phyloP scores from a whole-genome alignment of 1,140 invertebrate species.

The Diabrotica undecimpunctata region DNA sequence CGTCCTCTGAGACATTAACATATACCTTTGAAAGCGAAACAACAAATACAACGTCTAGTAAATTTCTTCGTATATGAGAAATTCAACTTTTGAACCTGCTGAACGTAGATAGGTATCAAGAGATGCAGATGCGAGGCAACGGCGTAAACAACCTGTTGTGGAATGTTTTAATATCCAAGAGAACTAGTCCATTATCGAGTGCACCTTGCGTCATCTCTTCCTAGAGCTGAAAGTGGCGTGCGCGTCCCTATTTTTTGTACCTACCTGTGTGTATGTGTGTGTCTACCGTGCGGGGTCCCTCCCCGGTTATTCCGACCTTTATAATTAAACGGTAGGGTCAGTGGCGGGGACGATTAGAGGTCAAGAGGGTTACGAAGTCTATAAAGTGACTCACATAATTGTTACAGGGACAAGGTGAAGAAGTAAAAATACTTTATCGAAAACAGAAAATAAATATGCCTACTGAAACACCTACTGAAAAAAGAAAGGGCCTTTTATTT shows the following conservation, averaged over 20 bases:
- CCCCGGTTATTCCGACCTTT: not conserved
- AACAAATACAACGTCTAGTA: too few relatives aligned
- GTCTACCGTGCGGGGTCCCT: not conserved
- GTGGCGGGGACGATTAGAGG: too few relatives aligned
- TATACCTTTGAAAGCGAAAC: too few relatives aligned
- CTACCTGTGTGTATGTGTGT: not conserved
- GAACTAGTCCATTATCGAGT: not conserved
- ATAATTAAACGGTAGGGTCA: not conserved
- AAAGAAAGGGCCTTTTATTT: too few relatives aligned
- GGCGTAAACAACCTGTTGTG: not conserved
- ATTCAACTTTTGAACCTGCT: not conserved
- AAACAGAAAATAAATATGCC: too few relatives aligned
- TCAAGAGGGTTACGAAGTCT: too few relatives aligned
- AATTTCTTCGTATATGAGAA: too few relatives aligned
- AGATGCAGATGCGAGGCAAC: not conserved
- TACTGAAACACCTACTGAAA: too few relatives aligned
- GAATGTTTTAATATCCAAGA: not conserved
- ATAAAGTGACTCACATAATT: too few relatives aligned
- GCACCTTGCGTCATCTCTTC: not conserved
- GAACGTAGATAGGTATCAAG: not conserved
- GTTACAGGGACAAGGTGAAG: too few relatives aligned
- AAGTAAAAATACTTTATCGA: too few relatives aligned
- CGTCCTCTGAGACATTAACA: too few relatives aligned
- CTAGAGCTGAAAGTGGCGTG: not conserved
- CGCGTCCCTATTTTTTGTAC: not conserved